A percentile compares a stretch with the other conserved stretches of the same genome.
Evolutionary conservation across 2,888 invertebrate genomes (phyloP).

Genomic region (Harmothoe impar): DNA sequence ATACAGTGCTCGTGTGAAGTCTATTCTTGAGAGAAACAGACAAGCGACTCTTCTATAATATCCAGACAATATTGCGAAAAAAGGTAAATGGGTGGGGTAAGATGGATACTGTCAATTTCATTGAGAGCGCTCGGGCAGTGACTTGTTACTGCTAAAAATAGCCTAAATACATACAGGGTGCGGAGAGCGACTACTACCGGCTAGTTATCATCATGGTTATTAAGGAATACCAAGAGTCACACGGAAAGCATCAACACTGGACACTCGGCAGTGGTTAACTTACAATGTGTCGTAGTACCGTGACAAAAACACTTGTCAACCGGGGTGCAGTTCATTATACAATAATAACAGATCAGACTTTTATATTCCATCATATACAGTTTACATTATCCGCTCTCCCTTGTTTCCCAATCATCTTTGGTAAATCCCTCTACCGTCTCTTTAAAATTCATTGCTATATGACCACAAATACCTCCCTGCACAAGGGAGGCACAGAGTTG

Average conservation of each 20-base stretch:
- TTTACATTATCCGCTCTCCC: too few species aligned
- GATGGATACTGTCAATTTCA: neutral
- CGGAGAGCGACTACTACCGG: neutral
- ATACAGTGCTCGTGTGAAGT: slow-evolving; percentile 28
- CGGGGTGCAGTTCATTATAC: neutral
- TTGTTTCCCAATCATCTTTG: too few species aligned
- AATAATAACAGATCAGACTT: neutral
- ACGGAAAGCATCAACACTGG: neutral
- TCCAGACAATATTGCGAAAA: neutral
- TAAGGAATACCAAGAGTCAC: neutral
- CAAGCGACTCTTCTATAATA: neutral
- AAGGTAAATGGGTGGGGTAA: neutral
- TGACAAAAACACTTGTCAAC: neutral
- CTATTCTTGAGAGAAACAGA: neutral
- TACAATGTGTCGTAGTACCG: neutral
- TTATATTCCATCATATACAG: too few species aligned
- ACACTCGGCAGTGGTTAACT: neutral
- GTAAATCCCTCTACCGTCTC: too few species aligned
- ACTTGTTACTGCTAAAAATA: slow-evolving; percentile 29
- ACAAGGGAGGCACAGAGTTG: neutral
- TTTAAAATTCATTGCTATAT: too few species aligned
- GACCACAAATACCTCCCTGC: too few species aligned
- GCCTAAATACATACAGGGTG: slow-evolving; percentile 17
- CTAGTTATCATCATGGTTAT: neutral
- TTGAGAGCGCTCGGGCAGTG: neutral